Evolutionary conservation across 2,113 vertebrate genomes (phyloP), one percentile per base, ranked within the genome.

Genomic region (Alouatta palliata): DNA sequence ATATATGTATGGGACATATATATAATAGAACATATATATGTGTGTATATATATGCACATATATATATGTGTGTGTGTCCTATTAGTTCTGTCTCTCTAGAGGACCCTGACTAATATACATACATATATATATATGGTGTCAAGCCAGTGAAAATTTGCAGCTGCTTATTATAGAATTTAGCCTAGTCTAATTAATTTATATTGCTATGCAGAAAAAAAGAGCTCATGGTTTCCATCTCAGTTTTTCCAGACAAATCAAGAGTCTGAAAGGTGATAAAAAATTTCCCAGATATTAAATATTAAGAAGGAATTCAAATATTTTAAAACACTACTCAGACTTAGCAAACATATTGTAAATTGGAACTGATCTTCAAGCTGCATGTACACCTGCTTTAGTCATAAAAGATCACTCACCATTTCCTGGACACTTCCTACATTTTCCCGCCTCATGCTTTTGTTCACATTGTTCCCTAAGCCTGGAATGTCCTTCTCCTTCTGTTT

Each of bases 271-370:
- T 73, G 37, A 92, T 70, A 25, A 14, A 8, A 89, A 82, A 86
- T 73, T 8, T 94, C 45, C 43, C 19, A 27, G 27, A 70, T 90
- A 86, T 86, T 86, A 92, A 76, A 94, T 91, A 79, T 66, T 93
- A 32, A 93, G 30, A 76, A 90, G 47, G 80, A 71, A 87, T 66
- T 76, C 40, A 97, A 82, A 87, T 25, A 49, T 76, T 96, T 90
- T 30, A 64, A 95, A 92, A 66, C 20, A 54, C 14, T 12, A 37
- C 5, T 90, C 21, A 47, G 23, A 3, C 56, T 90, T 89, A 80
- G 35, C 40, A 96, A 90, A 71, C 37, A 35, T 73, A 17, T 25
- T 84, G 6, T 77, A 45, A 92, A 52, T 32, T 64, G 64, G 35
- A 77, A 49, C 1, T 75, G 3, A 80, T 47, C 70, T 87, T 75